These are phyloP conservation scores for Pycnomerus fuliginosus DNA, from an alignment of 2,888 invertebrate genomes.

Conservation along the genomic window DNA sequence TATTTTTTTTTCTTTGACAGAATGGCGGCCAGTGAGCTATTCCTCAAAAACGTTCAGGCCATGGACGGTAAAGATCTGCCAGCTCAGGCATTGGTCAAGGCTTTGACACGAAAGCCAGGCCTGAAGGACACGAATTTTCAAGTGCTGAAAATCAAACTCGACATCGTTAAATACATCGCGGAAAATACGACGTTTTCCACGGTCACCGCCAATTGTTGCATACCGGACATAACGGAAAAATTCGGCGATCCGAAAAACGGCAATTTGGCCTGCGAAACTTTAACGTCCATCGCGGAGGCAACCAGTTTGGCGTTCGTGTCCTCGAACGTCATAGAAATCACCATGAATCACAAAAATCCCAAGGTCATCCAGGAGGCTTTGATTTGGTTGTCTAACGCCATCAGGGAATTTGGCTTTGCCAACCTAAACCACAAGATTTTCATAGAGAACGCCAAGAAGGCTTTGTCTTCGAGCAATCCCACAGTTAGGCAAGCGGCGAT, in stretches of 20 bases:
- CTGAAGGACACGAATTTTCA: constrained; percentile 89
- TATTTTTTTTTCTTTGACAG: too few relatives aligned
- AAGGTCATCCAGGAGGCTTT: constrained; percentile 87
- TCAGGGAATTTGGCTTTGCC: constrained; percentile 86
- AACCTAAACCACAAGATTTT: constrained; percentile 69
- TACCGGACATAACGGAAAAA: constrained; percentile 81
- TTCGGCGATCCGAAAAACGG: constrained; percentile 82
- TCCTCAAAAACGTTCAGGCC: constrained; percentile 62
- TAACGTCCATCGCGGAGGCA: constrained; percentile 76
- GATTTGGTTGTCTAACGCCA: constrained; percentile 74
- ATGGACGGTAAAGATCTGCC: constrained; percentile 66
- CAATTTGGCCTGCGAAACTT: constrained; percentile 65
- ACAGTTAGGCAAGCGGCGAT: constrained; percentile 78
- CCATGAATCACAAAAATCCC: constrained; percentile 85
- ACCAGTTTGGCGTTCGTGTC: constrained; percentile 74
- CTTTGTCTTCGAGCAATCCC: constrained; percentile 81
- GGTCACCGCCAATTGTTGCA: constrained; percentile 70
- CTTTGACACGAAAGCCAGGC: constrained; percentile 81
- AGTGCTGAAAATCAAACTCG: constrained; percentile 80
- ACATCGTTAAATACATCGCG: constrained; percentile 74
- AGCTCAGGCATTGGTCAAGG: constrained; percentile 74
- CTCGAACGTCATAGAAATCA: constrained; percentile 68
- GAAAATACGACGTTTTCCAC: constrained; percentile 72
- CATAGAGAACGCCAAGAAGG: constrained; percentile 79
- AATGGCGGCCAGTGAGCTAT: constrained; percentile 71